Conservation (phyloP, 1,140 invertebrate species). For the Zaprionus tsacasi region DNA sequence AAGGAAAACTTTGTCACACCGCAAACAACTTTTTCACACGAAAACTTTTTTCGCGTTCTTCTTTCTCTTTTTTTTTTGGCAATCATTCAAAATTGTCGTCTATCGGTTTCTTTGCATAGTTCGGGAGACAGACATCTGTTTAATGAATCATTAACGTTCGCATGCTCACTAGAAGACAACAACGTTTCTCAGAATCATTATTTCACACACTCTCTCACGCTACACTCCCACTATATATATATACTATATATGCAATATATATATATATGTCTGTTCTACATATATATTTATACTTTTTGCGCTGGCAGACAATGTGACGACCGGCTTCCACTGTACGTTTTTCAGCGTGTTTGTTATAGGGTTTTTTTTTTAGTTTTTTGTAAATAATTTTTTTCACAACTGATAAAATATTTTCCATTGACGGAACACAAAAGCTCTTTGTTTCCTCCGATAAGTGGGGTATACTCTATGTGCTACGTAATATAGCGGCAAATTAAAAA, state of each 20-base stretch:
- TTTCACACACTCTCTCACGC: background rate
- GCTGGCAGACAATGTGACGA: conserved; percentile 69
- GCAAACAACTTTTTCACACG: conserved; percentile 16
- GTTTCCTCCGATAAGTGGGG: conserved; percentile 21
- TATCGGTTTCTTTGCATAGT: conserved; percentile 47
- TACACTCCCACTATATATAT: conserved; percentile 8
- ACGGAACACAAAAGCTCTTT: conserved; percentile 30
- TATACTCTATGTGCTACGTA: background rate
- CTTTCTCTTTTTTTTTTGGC: conserved; percentile 44
- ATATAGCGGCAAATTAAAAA: background rate
- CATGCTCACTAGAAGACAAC: conserved; percentile 39
- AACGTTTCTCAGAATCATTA: conserved; percentile 40
- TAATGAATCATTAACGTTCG: conserved; percentile 73
- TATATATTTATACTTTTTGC: conserved; percentile 40
- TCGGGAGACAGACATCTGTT: conserved; percentile 66
- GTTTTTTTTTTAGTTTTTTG: conserved; percentile 34
- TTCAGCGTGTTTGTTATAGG: conserved; percentile 16
- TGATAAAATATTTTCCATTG: conserved; percentile 60
- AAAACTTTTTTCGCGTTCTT: conserved; percentile 15
- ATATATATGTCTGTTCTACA: conserved; percentile 5
- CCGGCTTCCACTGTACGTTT: conserved; percentile 54
- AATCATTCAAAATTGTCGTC: conserved; percentile 63
- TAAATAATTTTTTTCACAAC: conserved; percentile 56
- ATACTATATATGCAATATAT: conserved; percentile 12
- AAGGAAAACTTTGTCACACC: conserved; percentile 30